Evolutionary conservation across 2,888 invertebrate species (phyloP).

Genomic region (Plebejus anna): DNA sequence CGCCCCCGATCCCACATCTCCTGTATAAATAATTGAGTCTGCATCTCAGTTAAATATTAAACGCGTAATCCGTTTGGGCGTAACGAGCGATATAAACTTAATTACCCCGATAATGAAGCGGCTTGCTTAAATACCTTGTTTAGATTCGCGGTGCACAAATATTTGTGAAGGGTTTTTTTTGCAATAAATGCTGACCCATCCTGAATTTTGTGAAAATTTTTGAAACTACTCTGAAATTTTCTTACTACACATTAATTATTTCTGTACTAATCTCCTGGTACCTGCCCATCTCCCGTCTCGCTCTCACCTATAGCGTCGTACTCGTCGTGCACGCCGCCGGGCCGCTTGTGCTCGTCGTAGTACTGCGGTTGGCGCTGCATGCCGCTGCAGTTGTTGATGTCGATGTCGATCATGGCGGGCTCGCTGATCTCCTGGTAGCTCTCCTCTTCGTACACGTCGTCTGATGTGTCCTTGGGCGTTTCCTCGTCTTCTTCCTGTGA

Average conservation of each 20-base stretch:
- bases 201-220: too few relatives aligned
- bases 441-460: slow-evolving; percentile 1
- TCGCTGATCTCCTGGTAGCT: slow-evolving; percentile 42
- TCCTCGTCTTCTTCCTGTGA: slow-evolving; percentile 24
- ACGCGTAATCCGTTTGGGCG: background rate
- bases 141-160: background rate
- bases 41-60: slow-evolving; percentile 1
- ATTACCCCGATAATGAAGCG: background rate
- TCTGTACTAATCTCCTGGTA: background rate
- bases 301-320: slow-evolving; percentile 67
- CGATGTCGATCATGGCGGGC: slow-evolving; percentile 43
- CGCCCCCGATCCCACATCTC: background rate
- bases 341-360: slow-evolving; percentile 52
- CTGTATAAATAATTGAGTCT: background rate
- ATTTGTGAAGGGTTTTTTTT: background rate
- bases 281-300: background rate
- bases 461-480: background rate
- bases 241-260: too few relatives aligned
- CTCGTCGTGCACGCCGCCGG: slow-evolving; percentile 63
- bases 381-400: slow-evolving; percentile 32
- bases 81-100: slow-evolving; percentile 3
- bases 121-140: background rate
- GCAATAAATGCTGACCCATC: background rate
- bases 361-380: slow-evolving; percentile 36
- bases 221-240: too few relatives aligned